A percentile compares a stretch with the other conserved stretches of the same genome.
These are phyloP conservation scores for Psilopsiagon aurifrons DNA, from an alignment of 2,113 vertebrate species.

Conservation along the genomic window DNA sequence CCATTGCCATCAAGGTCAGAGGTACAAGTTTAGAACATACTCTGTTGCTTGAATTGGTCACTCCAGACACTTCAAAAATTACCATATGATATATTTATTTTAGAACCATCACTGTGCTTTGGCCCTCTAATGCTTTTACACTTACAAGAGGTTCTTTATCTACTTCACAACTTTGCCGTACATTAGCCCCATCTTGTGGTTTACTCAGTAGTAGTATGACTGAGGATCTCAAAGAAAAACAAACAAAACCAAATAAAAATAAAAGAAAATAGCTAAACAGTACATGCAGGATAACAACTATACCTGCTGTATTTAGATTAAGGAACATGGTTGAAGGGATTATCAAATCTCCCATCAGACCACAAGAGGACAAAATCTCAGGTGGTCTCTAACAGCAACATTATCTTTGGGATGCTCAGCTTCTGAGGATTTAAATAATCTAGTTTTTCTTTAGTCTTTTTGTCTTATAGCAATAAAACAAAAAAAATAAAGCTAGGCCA, in stretches of 20 bases:
- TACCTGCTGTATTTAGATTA: background rate
- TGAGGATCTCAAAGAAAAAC: background rate
- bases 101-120: background rate
- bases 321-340: background rate
- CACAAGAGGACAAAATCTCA: background rate
- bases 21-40: background rate
- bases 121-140: background rate
- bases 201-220: background rate
- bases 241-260: background rate
- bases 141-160: background rate
- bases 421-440: background rate
- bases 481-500: background rate
- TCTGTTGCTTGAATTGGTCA: background rate
- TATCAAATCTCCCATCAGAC: background rate
- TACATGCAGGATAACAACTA: background rate
- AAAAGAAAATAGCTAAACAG: background rate
- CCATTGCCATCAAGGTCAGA: background rate
- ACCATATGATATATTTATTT: background rate
- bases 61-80: background rate
- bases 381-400: background rate
- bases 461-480: background rate
- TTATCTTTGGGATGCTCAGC: background rate
- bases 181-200: constrained; percentile 62
- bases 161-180: background rate
- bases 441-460: background rate